Base-by-base conservation (phyloP, 2,888 invertebrate genomes). In the Toxonevra muliebris region DNA sequence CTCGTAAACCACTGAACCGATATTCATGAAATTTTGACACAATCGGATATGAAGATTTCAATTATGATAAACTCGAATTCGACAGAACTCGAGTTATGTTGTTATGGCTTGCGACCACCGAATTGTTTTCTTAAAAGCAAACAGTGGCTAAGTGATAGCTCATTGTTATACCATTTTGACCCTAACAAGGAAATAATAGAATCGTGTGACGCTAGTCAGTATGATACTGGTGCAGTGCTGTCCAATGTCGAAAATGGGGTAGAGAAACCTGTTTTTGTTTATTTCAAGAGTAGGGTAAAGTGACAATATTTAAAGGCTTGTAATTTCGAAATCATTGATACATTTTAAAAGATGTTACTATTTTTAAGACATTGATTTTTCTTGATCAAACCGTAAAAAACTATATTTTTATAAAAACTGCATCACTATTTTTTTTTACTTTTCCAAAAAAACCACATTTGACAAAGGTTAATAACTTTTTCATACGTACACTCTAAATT, bases 11-110 rank as follows among this genome's bases (percentile, higher is more conserved):
- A n/a, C n/a, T n/a, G n/a, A n/a, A n/a, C n/a, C n/a, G n/a, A n/a
- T n/a, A n/a, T n/a, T n/a, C n/a, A n/a, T n/a, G n/a, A 67, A 71
- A 30, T 71, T 68, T 45, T 65, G 70, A 61, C 65, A 53, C 11
- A 71, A 68, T 59, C 57, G 71, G 19, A 69, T 70, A 8, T 17
- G 59, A 8, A 57, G 69, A 13, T 50, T 71, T 19, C 30, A 59
- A 9, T 11, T 41, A 11, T 66, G 69, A 50, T 65, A 69, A 55
- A 60, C 67, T 9, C 60, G 70, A 30, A 68, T 50, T n/a, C 65
- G n/a, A 41, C 45, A 61, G 17, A 68, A 66, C 43, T 54, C 59
- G 41, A 9, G 1, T 5, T 71, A 71, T 69, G 7, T 11, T 5
- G 70, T 66, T 66, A 42, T 7, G 15, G 64, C 15, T 12, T 19